Evolutionary conservation across 2,888 invertebrate genomes (phyloP).

Genomic region (Hetaerina titia): DNA sequence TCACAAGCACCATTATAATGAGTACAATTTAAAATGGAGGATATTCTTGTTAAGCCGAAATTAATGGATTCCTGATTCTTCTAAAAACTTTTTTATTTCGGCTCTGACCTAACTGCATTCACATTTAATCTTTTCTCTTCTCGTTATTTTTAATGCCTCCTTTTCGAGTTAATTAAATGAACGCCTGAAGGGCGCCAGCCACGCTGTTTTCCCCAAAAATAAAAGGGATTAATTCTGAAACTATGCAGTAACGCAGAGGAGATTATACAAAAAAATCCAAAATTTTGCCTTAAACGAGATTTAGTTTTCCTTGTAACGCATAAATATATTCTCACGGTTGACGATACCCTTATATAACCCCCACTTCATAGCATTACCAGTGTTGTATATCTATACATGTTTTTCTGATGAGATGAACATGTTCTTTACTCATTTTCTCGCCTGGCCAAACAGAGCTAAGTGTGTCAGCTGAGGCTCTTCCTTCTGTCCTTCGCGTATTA

Average conservation of each 20-base stretch:
- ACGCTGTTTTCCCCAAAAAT: not conserved
- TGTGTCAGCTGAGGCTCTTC: not conserved
- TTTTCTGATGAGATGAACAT: not conserved
- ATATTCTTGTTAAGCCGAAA: not conserved
- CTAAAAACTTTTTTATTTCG: not conserved
- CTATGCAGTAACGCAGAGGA: not conserved
- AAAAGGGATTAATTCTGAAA: not conserved
- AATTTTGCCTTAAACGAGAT: not conserved
- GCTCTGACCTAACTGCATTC: not conserved
- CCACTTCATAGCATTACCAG: not conserved
- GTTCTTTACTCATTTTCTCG: not conserved
- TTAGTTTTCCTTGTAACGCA: not conserved
- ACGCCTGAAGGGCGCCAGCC: not conserved
- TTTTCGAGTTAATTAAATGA: not conserved
- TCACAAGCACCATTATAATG: not conserved
- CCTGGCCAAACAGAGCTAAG: not conserved
- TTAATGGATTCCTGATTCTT: conserved; percentile 21
- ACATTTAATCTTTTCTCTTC: not conserved
- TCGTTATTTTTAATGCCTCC: not conserved
- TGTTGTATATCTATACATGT: not conserved
- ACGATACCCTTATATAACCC: not conserved
- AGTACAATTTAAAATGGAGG: not conserved
- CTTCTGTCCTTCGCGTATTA: not conserved
- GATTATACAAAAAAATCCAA: not conserved
- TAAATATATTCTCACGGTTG: not conserved